These are phyloP conservation scores for Cephus sareptanus DNA, from an alignment of 2,888 invertebrate species.

Conservation along the genomic window DNA sequence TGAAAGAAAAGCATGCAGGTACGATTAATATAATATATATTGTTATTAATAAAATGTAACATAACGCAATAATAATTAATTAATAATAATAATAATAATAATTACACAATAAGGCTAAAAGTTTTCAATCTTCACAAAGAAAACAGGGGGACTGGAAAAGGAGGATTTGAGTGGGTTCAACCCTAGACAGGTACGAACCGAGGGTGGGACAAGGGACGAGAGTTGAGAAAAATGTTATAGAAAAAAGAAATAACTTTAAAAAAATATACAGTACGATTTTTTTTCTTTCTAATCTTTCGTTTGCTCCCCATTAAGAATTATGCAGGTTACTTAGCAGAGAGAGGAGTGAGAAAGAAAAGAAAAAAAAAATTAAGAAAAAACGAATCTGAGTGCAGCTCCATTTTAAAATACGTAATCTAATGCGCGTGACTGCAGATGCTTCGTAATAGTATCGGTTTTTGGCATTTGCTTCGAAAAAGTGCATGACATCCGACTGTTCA, in stretches of 20 bases:
- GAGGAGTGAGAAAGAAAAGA: slow-evolving; percentile 29
- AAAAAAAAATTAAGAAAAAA: neutral
- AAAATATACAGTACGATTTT: slow-evolving; percentile 17
- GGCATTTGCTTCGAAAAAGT: slow-evolving; percentile 22
- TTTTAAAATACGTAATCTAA: slow-evolving; percentile 20
- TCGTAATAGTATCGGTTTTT: slow-evolving; percentile 25
- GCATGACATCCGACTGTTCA: neutral
- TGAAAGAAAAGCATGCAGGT: slow-evolving; percentile 46
- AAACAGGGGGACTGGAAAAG: slow-evolving; percentile 1
- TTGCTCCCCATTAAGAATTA: neutral
- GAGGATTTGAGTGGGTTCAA: neutral
- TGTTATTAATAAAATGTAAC: slow-evolving; percentile 65
- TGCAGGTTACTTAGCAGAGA: neutral
- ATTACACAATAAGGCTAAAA: slow-evolving; percentile 58
- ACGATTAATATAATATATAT: slow-evolving; percentile 62
- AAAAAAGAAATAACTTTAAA: slow-evolving; percentile 11
- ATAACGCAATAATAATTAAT: slow-evolving; percentile 62
- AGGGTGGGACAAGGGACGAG: neutral
- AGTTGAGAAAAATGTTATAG: slow-evolving; percentile 12
- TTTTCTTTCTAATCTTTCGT: neutral
- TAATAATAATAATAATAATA: slow-evolving; percentile 52
- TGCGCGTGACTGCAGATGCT: slow-evolving; percentile 11
- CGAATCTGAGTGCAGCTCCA: slow-evolving; percentile 14
- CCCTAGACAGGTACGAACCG: neutral
- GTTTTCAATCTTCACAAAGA: slow-evolving; percentile 48